phyloP scores from a whole-genome alignment of 2,888 invertebrate genomes.

The Adineta ricciae region DNA sequence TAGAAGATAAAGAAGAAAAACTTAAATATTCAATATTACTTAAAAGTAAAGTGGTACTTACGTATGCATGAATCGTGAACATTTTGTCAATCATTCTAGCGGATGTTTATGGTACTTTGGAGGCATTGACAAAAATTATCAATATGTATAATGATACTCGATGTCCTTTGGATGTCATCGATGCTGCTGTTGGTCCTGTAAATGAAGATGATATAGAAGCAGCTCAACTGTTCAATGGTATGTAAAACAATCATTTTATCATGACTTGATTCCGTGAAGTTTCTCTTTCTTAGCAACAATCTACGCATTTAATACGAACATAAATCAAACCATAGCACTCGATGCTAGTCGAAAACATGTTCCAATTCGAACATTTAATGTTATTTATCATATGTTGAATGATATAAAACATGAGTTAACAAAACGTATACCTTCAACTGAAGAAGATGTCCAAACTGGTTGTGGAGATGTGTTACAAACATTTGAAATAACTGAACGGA shows the following conservation, averaged over 20 bases:
- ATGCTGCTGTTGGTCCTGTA: slow-evolving; percentile 78
- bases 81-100: slow-evolving; percentile 57
- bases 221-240: slow-evolving; percentile 63
- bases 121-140: slow-evolving; percentile 80
- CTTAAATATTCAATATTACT: background rate
- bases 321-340: slow-evolving; percentile 57
- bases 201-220: slow-evolving; percentile 72
- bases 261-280: too few species aligned
- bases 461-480: background rate
- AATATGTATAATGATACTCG: slow-evolving; percentile 61
- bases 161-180: slow-evolving; percentile 72
- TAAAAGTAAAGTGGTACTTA: background rate
- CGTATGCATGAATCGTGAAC: background rate
- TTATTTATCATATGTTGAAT: background rate
- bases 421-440: background rate
- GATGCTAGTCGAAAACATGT: slow-evolving; percentile 70
- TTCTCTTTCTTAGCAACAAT: background rate
- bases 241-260: too few species aligned
- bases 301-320: background rate
- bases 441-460: background rate
- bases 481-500: slow-evolving; percentile 39
- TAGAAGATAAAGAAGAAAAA: background rate
- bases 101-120: slow-evolving; percentile 89
- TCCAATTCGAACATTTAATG: background rate
- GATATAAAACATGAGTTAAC: background rate